Evolutionary conservation across 2,113 vertebrate species (phyloP).

Genomic region (Leptobrachium ailaonicum): DNA sequence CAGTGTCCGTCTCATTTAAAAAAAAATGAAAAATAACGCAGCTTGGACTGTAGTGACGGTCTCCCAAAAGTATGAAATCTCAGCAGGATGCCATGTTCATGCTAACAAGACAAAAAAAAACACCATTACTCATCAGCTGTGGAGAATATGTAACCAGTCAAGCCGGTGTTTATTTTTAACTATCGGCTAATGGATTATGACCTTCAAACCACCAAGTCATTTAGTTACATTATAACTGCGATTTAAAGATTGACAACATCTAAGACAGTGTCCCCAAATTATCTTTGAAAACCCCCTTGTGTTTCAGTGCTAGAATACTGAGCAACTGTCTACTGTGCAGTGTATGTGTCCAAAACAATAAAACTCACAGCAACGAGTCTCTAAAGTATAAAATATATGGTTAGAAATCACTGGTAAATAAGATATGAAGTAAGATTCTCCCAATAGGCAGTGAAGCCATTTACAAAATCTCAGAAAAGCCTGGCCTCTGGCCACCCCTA

Average conservation of each 20-base stretch:
- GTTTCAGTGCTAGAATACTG: too few species aligned
- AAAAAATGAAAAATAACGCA: neutral
- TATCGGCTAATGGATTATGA: neutral
- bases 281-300: too few species aligned
- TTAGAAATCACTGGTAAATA: too few species aligned
- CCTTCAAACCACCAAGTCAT: neutral
- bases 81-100: constrained; percentile 33
- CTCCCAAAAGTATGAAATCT: constrained; percentile 38
- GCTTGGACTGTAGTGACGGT: neutral
- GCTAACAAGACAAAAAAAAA: constrained; percentile 15
- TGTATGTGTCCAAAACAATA: too few species aligned
- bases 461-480: too few species aligned
- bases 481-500: too few species aligned
- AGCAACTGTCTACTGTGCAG: too few species aligned
- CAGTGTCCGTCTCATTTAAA: constrained; percentile 51
- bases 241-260: neutral
- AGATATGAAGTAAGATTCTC: too few species aligned
- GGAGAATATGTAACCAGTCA: too few species aligned
- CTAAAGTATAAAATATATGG: too few species aligned
- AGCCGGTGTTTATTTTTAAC: neutral
- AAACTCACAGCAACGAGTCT: too few species aligned
- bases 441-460: too few species aligned
- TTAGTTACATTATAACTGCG: neutral
- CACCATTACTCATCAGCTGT: neutral
- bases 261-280: neutral